A percentile compares a stretch with the other conserved stretches of the same genome.
Evolutionary conservation across 2,888 invertebrate genomes (phyloP).

Genomic region (Monochamus alternatus): DNA sequence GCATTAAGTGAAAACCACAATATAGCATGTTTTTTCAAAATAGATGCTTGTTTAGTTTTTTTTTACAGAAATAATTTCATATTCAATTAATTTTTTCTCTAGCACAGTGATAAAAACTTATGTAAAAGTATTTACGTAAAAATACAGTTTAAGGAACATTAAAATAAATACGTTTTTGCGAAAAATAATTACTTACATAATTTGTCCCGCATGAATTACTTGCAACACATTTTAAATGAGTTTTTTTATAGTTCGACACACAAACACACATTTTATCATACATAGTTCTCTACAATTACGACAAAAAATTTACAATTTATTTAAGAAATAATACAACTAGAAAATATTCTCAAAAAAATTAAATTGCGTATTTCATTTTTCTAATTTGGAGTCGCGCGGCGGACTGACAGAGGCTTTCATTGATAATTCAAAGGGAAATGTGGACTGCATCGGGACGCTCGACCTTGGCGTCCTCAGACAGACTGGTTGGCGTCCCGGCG

Average conservation of each 20-base stretch:
- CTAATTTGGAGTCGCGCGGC: conserved; percentile 7
- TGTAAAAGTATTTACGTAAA: no score
- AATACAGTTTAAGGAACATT: no score
- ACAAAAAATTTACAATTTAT: conserved; percentile 9
- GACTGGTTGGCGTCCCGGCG: conserved; percentile 69
- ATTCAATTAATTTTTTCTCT: no score
- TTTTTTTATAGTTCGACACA: conserved; percentile 10
- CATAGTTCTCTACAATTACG: neutral
- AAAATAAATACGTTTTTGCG: neutral
- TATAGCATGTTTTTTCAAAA: no score
- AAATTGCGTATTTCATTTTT: neutral
- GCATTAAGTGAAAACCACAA: no score
- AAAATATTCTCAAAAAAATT: neutral
- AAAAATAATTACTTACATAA: conserved; percentile 13
- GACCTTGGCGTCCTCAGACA: conserved; percentile 69
- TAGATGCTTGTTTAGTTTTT: no score
- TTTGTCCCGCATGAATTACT: neutral
- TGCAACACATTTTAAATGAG: neutral
- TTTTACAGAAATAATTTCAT: no score
- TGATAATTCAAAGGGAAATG: conserved; percentile 31
- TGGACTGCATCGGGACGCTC: conserved; percentile 48
- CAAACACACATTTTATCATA: conserved; percentile 1
- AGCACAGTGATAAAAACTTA: no score
- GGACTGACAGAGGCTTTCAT: conserved; percentile 21
- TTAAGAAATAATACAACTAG: neutral